Evolutionary conservation across 1,140 invertebrate species (phyloP).

Genomic region (Plutomurus gul): DNA sequence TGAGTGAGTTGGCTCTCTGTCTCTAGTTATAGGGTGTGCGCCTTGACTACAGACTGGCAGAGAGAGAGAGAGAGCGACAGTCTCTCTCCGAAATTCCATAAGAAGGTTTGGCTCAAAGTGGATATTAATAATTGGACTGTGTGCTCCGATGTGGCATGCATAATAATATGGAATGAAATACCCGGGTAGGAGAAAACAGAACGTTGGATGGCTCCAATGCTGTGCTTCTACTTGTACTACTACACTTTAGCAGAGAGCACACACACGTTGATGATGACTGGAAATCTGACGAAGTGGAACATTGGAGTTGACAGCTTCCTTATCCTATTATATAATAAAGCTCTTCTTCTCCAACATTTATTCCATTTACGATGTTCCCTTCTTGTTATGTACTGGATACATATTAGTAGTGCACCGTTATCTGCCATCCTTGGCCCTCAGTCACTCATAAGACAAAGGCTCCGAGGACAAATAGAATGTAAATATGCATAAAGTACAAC

Average conservation of each 20-base stretch:
- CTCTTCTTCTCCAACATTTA: background rate
- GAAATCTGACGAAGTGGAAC: constrained; percentile 27
- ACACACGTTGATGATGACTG: background rate
- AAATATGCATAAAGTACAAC: no score
- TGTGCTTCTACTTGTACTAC: no score
- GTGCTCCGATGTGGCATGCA: background rate
- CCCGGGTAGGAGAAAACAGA: no score
- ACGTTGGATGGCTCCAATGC: no score
- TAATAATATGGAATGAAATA: no score
- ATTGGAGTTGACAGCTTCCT: constrained; percentile 29
- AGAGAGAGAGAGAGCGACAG: no score
- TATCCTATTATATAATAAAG: background rate
- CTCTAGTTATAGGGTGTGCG: no score
- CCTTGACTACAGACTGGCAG: background rate
- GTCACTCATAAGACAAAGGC: no score
- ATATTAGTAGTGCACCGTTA: background rate
- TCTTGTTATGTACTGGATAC: background rate
- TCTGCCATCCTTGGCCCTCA: no score
- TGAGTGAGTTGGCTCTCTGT: no score
- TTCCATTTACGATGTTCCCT: background rate
- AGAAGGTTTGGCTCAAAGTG: background rate
- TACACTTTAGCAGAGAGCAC: background rate
- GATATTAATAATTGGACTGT: background rate
- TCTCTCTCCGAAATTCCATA: background rate
- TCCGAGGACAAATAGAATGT: no score